Evolutionary conservation across 1,140 invertebrate genomes (phyloP), one percentile per base, ranked within the genome.

Genomic region (Eueides isabella): DNA sequence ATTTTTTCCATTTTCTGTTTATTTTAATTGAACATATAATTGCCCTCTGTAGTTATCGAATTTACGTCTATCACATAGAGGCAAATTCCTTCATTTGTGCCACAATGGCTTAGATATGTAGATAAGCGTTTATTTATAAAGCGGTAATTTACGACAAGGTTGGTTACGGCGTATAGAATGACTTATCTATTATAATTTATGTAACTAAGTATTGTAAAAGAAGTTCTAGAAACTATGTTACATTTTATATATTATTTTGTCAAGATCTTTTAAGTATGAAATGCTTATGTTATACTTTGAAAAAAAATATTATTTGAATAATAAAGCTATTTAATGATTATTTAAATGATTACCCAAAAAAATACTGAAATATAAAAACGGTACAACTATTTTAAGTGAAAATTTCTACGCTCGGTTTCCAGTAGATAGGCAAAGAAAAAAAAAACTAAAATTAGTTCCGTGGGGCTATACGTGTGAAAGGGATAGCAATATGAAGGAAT

Each of bases 361-460:
- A 23, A 12, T 26, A 55, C 11, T 23, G 19, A 26, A 26, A 55
- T 55, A 55, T 23, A n/a, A 23, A 55, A 55, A 11, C 2, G 26
- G 7, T 26, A 26, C 2, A 63, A 30, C 6, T 63, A 76, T 66
- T 71, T 61, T 70, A 48, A 44, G 61, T 63, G 74, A 72, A 76
- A 71, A 76, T 67, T 65, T 66, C 65, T 77, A 74, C 55, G 68
- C 72, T 38, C 61, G 65, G 70, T 76, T 72, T 68, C 76, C 66
- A 78, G 80, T 77, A 85, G 82, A 88, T 90, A 89, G 85, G 76
- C 80, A 87, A 88, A 80, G 80, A 85, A 77, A 86, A 87, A 31
- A 38, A 91, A 94, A 89, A 93, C 87, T 92, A 93, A 94, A 94
- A 94, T 94, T 93, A 93, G 93, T 93, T 93, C 87, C 91, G 86